phyloP scores from a whole-genome alignment of 2,888 invertebrate genomes.

The Branchellion lobata region DNA sequence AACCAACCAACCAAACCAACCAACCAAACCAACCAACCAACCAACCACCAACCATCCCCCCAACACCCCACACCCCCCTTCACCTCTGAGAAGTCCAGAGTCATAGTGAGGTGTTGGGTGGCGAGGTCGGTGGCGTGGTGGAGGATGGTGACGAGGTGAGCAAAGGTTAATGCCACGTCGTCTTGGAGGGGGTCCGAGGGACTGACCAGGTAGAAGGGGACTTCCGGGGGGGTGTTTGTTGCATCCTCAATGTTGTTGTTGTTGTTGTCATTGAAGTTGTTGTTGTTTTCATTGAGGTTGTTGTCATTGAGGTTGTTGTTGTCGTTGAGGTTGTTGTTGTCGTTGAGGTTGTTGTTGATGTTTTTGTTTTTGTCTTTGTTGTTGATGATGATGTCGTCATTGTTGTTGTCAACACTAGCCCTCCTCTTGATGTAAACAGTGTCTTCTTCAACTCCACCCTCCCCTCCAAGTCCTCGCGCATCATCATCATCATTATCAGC shows the following conservation, averaged over 20 bases:
- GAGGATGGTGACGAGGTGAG: constrained; percentile 2
- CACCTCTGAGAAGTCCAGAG: background rate
- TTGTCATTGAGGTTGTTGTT: background rate
- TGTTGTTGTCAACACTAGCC: no score
- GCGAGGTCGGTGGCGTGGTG: background rate
- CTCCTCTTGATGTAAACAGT: no score
- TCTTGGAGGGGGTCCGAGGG: background rate
- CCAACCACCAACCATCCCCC: background rate
- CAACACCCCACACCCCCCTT: background rate
- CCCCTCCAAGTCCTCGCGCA: background rate
- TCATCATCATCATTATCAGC: background rate
- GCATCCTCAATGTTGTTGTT: background rate
- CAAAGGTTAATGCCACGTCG: background rate
- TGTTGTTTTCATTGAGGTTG: background rate
- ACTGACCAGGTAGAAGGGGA: background rate
- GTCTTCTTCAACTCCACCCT: background rate
- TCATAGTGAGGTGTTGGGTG: background rate
- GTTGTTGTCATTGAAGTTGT: background rate
- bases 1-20: background rate
- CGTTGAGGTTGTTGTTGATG: background rate
- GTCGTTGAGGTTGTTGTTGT: background rate
- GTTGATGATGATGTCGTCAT: background rate
- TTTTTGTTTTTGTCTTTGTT: background rate
- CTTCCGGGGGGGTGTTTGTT: background rate
- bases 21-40: background rate